These are phyloP conservation scores for Ianthella basta DNA, from an alignment of 37 sponge, comb jelly and placozoan genomes.

Conservation along the genomic window DNA sequence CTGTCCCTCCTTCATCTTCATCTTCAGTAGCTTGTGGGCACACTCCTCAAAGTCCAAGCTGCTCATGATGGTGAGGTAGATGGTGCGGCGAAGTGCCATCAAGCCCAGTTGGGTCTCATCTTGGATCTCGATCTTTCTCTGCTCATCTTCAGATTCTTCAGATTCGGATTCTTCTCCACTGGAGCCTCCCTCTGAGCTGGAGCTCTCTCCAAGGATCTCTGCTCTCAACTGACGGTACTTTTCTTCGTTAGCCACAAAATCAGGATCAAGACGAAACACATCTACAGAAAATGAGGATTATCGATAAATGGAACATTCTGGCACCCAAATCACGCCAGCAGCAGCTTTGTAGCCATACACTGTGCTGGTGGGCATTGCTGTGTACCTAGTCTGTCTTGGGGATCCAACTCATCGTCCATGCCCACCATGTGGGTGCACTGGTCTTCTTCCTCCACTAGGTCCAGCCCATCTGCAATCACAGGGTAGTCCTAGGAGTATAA, in stretches of 20 bases:
- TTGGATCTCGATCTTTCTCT: conserved; percentile 64
- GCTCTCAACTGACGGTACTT: conserved; percentile 79
- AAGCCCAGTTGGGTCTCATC: conserved; percentile 83
- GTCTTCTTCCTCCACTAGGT: conserved; percentile 94
- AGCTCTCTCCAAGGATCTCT: conserved; percentile 77
- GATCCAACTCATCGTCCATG: conserved; percentile 77
- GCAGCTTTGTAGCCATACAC: too few relatives aligned
- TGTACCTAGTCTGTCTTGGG: conserved; percentile 77
- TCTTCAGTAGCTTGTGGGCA: conserved; percentile 92
- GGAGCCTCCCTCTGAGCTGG: conserved; percentile 30
- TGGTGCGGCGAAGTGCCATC: conserved; percentile 77
- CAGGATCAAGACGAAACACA: conserved; percentile 90
- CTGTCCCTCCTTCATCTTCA: conserved; percentile 76
- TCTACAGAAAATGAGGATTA: conserved; percentile 45
- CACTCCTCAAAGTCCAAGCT: conserved; percentile 97
- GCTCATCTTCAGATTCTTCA: conserved; percentile 66
- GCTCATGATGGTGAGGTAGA: conserved; percentile 95
- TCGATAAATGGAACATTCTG: background rate
- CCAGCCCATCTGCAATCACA: conserved; percentile 74
- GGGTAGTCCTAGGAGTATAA: conserved; percentile 73
- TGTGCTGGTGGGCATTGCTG: too few relatives aligned
- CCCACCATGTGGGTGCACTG: conserved; percentile 95
- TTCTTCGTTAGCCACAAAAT: conserved; percentile 84
- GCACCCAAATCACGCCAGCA: too few relatives aligned
- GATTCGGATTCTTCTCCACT: conserved; percentile 40